Base-by-base conservation (phyloP, 2,888 invertebrate genomes). In the Drosophila paramelanica region DNA sequence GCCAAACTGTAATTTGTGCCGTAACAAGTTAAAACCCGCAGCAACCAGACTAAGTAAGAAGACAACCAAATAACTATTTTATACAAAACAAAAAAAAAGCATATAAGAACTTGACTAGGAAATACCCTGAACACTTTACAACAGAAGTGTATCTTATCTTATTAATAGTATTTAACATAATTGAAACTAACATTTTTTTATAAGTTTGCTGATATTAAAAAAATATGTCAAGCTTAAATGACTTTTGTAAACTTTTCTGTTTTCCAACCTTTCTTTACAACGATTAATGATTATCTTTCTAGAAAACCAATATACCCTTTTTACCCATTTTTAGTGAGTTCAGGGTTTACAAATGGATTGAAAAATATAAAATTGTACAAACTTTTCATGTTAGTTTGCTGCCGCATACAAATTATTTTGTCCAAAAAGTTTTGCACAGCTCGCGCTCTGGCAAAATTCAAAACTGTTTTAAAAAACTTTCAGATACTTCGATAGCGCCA, bases 401-500 rank as follows among this genome's bases (percentile, higher is more conserved):
- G 70, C 79, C 77, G 83, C 87, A 84, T 86, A 83, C 87, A 83
- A 86, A 83, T 86, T 86, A 86, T 86, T 83, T 83, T 77, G 84
- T 68, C 56, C 57, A 65, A 73, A 72, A 84, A 72, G 43, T 86
- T 83, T 72, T 39, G 1, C 23, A 5, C 59, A 55, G 39, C 42
- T 42, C 56, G 23, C 50, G 36, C 46, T 23, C 2, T 1, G 43
- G 43, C 45, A 17, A 45, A 72, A 69, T 64, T 70, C 46, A 8
- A 79, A 86, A 83, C 74, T 74, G 77, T 79, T 66, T 74, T 52
- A 55, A 71, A 71, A 79, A 86, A 74, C 62, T 83, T 81, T 73
- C 27, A 17, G 17, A 25, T n/a, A 50, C 41, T 41, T 41, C 17
- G 41, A 17, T 10, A 33, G 38, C 13, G 33, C 20, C 36, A 7